These are phyloP conservation scores for Mungos mungo DNA, from an alignment of 2,113 vertebrate genomes.

Conservation along the genomic window DNA sequence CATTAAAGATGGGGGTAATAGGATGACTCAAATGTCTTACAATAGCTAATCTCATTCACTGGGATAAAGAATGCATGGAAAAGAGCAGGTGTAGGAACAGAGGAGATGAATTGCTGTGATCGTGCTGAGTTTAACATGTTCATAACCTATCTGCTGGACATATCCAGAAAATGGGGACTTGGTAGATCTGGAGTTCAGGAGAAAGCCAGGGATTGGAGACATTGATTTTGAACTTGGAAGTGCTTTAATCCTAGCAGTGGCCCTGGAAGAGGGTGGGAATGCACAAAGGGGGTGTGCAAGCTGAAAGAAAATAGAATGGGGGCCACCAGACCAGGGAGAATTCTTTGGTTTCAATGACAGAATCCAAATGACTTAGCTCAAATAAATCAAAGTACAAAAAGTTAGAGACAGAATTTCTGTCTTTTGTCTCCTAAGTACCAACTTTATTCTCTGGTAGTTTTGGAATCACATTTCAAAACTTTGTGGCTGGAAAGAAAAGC, in stretches of 20 bases:
- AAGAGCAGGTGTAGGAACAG: neutral
- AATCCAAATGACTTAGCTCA: neutral
- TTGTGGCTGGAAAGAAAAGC: neutral
- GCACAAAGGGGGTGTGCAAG: neutral
- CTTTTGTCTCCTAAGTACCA: neutral
- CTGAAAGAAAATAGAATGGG: neutral
- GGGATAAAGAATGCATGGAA: neutral
- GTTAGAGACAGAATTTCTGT: neutral
- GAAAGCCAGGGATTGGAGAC: neutral
- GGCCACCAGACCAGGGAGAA: neutral
- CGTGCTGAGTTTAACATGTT: neutral
- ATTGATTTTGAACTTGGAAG: neutral
- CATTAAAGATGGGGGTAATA: neutral
- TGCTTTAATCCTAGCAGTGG: neutral
- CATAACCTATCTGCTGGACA: neutral
- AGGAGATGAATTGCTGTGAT: neutral
- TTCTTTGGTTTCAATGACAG: neutral
- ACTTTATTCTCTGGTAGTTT: neutral
- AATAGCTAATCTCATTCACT: neutral
- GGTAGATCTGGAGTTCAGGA: neutral
- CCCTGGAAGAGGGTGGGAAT: neutral
- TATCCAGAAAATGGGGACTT: neutral
- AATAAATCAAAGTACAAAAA: neutral
- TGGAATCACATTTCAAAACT: neutral
- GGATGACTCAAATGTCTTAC: neutral